Evolutionary conservation across 1,140 invertebrate genomes (phyloP).

Genomic region (Parapsyche elsis): DNA sequence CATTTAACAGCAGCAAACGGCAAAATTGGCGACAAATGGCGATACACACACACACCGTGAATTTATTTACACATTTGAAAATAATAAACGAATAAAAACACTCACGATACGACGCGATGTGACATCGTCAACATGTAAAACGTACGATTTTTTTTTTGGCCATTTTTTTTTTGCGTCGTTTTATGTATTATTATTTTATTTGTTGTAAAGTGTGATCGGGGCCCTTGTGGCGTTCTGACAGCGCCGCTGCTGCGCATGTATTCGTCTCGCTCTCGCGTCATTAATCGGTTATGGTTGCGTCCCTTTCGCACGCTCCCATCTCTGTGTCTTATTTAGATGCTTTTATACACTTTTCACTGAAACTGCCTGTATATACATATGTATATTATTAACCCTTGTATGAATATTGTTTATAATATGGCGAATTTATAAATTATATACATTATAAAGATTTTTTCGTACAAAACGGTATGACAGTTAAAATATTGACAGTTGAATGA

Average conservation of each 20-base stretch:
- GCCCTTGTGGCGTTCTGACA: neutral
- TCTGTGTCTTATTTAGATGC: neutral
- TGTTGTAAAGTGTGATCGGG: neutral
- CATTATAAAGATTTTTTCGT: no score
- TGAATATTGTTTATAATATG: no score
- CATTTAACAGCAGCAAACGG: conserved; percentile 39
- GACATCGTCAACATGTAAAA: conserved; percentile 20
- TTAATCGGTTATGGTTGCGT: neutral
- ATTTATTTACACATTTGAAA: no score
- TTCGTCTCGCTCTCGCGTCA: neutral
- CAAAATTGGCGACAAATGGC: no score
- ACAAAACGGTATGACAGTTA: no score
- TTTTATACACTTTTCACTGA: no score
- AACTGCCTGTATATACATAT: no score
- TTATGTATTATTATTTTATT: conserved; percentile 1
- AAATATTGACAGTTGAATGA: no score
- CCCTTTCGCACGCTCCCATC: neutral
- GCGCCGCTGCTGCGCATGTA: neutral
- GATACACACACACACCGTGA: neutral
- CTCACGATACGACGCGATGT: neutral
- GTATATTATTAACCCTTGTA: no score
- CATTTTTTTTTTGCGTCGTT: conserved; percentile 21
- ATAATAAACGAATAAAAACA: neutral
- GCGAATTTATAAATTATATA: neutral
- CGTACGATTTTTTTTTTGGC: conserved; percentile 27